phyloP scores from a whole-genome alignment of 2,797 vertebrate species.

The Buceros bicornis region DNA sequence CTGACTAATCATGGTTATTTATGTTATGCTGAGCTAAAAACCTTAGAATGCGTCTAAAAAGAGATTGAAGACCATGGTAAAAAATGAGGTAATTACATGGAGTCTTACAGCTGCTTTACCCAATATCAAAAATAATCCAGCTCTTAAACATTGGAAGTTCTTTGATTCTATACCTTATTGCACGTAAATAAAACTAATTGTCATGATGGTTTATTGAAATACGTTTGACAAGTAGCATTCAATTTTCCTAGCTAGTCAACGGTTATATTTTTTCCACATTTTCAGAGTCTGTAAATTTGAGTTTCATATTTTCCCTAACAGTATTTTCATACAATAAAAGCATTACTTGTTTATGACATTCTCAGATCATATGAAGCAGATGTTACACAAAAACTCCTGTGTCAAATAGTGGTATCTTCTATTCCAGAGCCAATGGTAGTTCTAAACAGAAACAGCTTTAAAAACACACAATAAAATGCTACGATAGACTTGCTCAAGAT shows the following conservation, averaged over 20 bases:
- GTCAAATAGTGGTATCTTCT: not conserved
- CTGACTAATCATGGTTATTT: constrained; percentile 58
- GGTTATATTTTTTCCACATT: not conserved
- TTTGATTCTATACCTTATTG: not conserved
- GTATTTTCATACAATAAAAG: constrained; percentile 21
- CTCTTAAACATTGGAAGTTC: not conserved
- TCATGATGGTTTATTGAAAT: constrained; percentile 25
- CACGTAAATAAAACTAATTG: constrained; percentile 60
- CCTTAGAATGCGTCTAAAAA: constrained; percentile 20
- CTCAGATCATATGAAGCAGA: not conserved
- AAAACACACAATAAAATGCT: constrained; percentile 16
- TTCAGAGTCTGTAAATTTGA: not conserved
- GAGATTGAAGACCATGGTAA: constrained; percentile 12
- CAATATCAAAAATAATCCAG: constrained; percentile 27
- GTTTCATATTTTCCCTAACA: constrained; percentile 6
- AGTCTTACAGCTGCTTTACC: constrained; percentile 4
- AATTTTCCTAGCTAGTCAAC: constrained; percentile 13
- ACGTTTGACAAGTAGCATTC: constrained; percentile 13
- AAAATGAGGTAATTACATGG: constrained; percentile 48
- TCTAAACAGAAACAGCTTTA: not conserved
- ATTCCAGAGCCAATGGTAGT: not conserved
- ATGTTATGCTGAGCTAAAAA: constrained; percentile 53
- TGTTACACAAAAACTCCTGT: not conserved
- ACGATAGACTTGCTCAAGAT: not conserved
- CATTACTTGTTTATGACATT: not conserved